phyloP scores from a whole-genome alignment of 2,797 vertebrate genomes.

The Dendrocincla tyrannina region DNA sequence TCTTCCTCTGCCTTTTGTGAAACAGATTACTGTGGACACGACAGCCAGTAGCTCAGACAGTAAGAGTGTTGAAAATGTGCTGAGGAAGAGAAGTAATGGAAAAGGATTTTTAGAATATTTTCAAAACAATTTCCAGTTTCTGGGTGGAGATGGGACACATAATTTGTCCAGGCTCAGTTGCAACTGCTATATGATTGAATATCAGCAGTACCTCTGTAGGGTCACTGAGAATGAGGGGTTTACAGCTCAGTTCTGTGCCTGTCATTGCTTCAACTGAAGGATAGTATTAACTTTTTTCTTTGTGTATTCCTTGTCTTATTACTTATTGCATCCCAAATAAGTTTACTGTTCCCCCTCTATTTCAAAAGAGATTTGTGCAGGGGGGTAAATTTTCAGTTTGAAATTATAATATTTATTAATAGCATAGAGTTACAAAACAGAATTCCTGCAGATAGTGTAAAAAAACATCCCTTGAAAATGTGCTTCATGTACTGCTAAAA shows the following conservation, averaged over 20 bases:
- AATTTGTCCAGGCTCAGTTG: not conserved
- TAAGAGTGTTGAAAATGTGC: not conserved
- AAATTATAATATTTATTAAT: constrained; percentile 3
- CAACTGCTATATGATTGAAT: not conserved
- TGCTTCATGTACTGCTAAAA: not conserved
- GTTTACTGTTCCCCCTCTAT: not conserved
- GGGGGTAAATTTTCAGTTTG: not conserved
- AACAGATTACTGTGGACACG: not conserved
- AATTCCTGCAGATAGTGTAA: not conserved
- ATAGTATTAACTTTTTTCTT: not conserved
- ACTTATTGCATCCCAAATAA: not conserved
- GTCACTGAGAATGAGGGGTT: not conserved
- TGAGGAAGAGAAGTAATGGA: not conserved
- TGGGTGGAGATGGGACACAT: not conserved
- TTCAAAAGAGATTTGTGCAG: not conserved
- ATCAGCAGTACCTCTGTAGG: rapidly evolving
- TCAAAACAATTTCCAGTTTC: not conserved
- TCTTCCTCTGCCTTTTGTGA: not conserved
- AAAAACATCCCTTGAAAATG: not conserved
- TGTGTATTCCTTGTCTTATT: not conserved
- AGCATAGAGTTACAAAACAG: not conserved
- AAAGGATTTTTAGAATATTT: not conserved
- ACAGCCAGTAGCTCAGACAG: not conserved
- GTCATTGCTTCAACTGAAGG: not conserved
- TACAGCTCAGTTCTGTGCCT: not conserved